A percentile compares a stretch with the other conserved stretches of the same genome.
Conservation (phyloP, 2,113 vertebrate genomes). For the Chionodraco myersi region DNA sequence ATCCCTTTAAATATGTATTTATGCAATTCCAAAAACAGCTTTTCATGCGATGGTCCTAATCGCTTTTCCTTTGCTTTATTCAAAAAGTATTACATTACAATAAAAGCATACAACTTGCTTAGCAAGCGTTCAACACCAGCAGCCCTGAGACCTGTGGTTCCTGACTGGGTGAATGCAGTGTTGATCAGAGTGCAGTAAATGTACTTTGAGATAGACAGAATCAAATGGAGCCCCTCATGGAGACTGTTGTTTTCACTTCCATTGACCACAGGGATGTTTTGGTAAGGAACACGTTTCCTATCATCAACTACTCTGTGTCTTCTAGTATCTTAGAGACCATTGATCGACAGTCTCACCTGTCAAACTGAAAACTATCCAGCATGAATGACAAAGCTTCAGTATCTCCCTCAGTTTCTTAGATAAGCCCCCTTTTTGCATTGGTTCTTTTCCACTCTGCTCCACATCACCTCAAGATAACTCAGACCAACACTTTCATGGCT, state of each 20-base stretch:
- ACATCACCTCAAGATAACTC: not conserved
- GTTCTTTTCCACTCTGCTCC: not conserved
- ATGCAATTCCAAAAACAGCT: not conserved
- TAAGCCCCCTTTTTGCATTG: not conserved
- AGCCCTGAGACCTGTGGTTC: not conserved
- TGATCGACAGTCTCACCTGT: conserved; percentile 30
- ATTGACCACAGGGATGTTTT: conserved; percentile 46
- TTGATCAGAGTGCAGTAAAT: conserved; percentile 29
- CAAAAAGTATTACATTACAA: conserved; percentile 1
- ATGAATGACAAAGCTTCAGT: conserved; percentile 7
- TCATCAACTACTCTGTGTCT: conserved; percentile 15
- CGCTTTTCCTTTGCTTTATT: not conserved
- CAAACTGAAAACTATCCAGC: conserved; percentile 14
- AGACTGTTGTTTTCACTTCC: conserved; percentile 22
- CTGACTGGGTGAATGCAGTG: conserved; percentile 11
- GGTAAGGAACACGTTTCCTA: conserved; percentile 3
- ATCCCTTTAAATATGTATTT: not conserved
- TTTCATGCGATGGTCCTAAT: not conserved
- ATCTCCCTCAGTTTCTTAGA: not conserved
- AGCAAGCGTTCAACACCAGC: not conserved
- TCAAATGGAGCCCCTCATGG: conserved; percentile 42
- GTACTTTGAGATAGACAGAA: conserved; percentile 17
- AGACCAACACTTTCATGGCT: not conserved
- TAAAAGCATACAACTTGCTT: conserved; percentile 6
- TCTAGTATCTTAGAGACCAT: not conserved